Percentiles rank a stretch among this genome's conserved stretches.
Evolutionary conservation across 1,140 invertebrate species (phyloP).

Genomic region (Euglossa dilemma): DNA sequence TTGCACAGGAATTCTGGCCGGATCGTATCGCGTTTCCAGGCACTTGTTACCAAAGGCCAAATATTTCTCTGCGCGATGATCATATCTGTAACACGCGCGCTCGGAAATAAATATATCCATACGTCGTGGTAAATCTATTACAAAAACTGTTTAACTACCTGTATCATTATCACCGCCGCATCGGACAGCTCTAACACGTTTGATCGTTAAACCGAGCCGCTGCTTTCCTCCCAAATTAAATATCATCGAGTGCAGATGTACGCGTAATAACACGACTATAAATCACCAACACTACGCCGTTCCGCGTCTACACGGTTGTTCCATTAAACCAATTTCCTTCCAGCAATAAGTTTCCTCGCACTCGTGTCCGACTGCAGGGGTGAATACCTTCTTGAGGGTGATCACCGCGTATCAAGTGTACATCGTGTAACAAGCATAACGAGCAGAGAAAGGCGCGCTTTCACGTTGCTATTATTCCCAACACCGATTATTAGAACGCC

Average conservation of each 20-base stretch:
- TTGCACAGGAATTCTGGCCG: too few relatives aligned
- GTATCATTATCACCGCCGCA: background rate
- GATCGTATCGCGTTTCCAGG: too few relatives aligned
- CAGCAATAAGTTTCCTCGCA: conserved; percentile 5
- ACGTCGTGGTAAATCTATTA: background rate
- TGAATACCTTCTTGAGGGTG: conserved; percentile 14
- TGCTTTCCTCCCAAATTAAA: conserved; percentile 1
- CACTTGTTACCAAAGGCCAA: too few relatives aligned
- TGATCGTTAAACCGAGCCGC: background rate
- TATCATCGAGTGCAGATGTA: conserved; percentile 4
- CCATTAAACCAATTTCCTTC: conserved; percentile 22
- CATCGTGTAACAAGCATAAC: conserved; percentile 5
- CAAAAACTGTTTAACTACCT: background rate
- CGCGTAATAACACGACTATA: conserved; percentile 9
- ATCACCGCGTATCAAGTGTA: conserved; percentile 1
- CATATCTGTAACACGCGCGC: background rate
- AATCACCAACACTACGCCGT: background rate
- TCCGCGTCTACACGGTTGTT: background rate
- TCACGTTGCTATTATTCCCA: background rate
- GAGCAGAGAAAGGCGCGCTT: conserved; percentile 12
- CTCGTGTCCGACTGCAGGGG: background rate
- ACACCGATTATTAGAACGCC: background rate
- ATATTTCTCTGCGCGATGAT: too few relatives aligned
- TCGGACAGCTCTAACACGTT: background rate
- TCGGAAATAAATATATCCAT: background rate